These are phyloP conservation scores for Leucophenga maculata DNA, from an alignment of 2,888 invertebrate genomes.

Conservation along the genomic window DNA sequence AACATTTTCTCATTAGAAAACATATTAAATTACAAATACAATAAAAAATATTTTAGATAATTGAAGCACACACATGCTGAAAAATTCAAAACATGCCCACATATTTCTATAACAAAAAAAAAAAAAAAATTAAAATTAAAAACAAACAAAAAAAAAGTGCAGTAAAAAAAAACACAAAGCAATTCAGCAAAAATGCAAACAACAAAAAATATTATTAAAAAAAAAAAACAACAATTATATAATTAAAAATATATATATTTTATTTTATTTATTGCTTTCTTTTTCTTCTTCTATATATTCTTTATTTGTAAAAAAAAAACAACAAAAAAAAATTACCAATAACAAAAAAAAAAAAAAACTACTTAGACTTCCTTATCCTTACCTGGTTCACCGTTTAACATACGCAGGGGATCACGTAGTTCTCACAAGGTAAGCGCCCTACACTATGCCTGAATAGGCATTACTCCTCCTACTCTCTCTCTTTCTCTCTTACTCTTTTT, in stretches of 20 bases:
- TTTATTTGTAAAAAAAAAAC: conserved; percentile 51
- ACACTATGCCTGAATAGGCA: conserved; percentile 27
- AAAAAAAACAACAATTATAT: conserved; percentile 23
- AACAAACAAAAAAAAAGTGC: background rate
- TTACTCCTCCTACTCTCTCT: conserved; percentile 5
- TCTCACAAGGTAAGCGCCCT: conserved; percentile 80
- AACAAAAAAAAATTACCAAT: conserved; percentile 40
- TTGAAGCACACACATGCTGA: too few species aligned
- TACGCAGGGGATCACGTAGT: conserved; percentile 90
- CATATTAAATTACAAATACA: too few species aligned
- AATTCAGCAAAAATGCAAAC: conserved; percentile 36
- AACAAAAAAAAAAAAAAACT: conserved; percentile 36
- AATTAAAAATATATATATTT: conserved; percentile 45
- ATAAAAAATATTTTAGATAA: too few species aligned
- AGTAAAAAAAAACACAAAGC: conserved; percentile 19
- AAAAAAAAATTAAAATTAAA: conserved; percentile 17
- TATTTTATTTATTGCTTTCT: conserved; percentile 63
- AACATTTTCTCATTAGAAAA: too few species aligned
- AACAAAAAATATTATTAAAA: conserved; percentile 28
- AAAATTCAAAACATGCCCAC: too few species aligned
- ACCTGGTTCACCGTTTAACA: conserved; percentile 96
- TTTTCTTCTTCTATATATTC: conserved; percentile 57
- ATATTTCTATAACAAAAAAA: too few species aligned
- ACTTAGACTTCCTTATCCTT: conserved; percentile 93
- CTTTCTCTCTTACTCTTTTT: background rate